These are phyloP conservation scores for Arge pagana DNA, from an alignment of 2,888 invertebrate species.

Conservation along the genomic window DNA sequence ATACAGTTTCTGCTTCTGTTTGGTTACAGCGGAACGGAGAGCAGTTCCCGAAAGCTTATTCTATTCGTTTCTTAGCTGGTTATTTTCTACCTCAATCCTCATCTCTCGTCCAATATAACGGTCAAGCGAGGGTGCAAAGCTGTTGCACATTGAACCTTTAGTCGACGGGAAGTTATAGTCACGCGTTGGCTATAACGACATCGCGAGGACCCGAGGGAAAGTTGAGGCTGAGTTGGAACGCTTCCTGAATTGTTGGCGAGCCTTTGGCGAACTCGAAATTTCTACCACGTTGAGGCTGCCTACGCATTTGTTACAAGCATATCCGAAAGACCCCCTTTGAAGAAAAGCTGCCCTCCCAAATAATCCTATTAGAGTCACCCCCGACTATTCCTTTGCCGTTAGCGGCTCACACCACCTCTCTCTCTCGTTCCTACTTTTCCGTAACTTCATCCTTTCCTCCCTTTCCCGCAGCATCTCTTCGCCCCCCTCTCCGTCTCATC, in stretches of 20 bases:
- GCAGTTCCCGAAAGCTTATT: background rate
- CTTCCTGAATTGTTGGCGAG: constrained; percentile 5
- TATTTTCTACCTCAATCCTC: constrained; percentile 5
- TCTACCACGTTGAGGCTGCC: constrained; percentile 3
- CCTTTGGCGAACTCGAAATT: background rate
- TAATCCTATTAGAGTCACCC: constrained; percentile 17
- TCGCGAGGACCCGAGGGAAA: constrained; percentile 6
- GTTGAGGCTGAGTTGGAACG: constrained; percentile 7
- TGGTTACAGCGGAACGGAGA: too few relatives aligned
- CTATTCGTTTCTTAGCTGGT: background rate
- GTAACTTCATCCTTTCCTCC: background rate
- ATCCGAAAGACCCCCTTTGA: background rate
- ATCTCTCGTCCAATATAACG: constrained; percentile 1
- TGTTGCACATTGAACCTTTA: constrained; percentile 4
- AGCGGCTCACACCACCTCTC: background rate
- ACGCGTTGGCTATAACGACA: constrained; percentile 14
- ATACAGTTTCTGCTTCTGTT: too few relatives aligned
- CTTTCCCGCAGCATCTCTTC: background rate
- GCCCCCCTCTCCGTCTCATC: too few relatives aligned
- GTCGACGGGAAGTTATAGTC: constrained; percentile 14
- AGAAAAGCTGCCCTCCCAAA: constrained; percentile 4
- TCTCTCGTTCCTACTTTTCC: background rate
- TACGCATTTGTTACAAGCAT: background rate
- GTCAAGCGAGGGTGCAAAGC: background rate
- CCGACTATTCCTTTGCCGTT: constrained; percentile 6